Conservation (phyloP, 2,888 invertebrate genomes). For the Dysmachus trigonus region DNA sequence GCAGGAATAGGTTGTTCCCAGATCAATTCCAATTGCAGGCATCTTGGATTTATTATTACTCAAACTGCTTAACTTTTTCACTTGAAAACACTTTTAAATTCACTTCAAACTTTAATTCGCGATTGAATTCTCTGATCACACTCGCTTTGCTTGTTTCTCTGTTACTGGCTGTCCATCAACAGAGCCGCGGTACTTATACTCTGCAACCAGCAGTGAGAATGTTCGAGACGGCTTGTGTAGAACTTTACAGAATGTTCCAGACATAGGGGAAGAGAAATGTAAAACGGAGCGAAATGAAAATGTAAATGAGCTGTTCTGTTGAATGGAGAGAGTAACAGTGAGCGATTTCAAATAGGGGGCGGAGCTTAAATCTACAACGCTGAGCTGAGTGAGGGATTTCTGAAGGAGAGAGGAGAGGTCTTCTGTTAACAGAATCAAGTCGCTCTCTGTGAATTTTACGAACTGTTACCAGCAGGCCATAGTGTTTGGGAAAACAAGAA, state of each 20-base stretch:
- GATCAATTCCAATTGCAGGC: slow-evolving; percentile 80
- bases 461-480: too few species aligned
- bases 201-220: background rate
- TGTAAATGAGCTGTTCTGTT: too few species aligned
- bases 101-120: background rate
- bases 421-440: too few species aligned
- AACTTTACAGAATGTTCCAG: background rate
- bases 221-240: background rate
- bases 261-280: background rate
- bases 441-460: too few species aligned
- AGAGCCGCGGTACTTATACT: background rate
- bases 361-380: too few species aligned
- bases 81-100: background rate
- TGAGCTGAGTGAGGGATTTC: too few species aligned
- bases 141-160: background rate
- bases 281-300: background rate
- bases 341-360: too few species aligned
- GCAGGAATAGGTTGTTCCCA: slow-evolving; percentile 85
- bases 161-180: background rate
- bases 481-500: too few species aligned
- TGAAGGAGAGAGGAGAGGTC: too few species aligned
- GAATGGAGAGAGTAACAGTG: too few species aligned
- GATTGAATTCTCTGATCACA: background rate
- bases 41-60: slow-evolving; percentile 61
- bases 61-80: background rate